Conservation (phyloP, 2,797 vertebrate genomes). For the Lophotriccus pileatus region DNA sequence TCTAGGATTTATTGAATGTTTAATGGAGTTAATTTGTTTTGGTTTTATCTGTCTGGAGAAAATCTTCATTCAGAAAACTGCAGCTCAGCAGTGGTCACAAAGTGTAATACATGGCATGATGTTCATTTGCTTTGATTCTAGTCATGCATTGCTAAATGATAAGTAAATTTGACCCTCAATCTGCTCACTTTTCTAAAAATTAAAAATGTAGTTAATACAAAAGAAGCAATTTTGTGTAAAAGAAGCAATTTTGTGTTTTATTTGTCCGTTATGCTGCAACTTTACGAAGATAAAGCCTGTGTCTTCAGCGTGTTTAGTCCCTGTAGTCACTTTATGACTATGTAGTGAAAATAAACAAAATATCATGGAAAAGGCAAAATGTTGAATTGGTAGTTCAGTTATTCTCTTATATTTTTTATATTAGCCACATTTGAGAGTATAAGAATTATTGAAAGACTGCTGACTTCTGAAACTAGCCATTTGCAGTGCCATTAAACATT, state of each 20-base stretch:
- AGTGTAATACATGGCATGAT: not conserved
- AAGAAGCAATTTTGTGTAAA: not conserved
- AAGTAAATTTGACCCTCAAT: not conserved
- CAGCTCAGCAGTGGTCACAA: not conserved
- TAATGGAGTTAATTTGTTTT: not conserved
- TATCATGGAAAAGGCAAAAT: not conserved
- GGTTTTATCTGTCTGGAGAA: not conserved
- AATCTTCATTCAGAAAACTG: not conserved
- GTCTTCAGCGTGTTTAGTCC: not conserved
- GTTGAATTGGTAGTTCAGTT: not conserved
- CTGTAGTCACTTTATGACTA: not conserved
- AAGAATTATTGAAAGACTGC: not conserved
- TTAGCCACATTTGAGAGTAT: not conserved
- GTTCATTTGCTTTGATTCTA: not conserved
- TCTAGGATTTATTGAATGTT: not conserved
- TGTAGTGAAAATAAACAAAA: not conserved
- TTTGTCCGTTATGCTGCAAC: not conserved
- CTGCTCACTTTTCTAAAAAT: not conserved
- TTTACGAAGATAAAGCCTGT: not conserved
- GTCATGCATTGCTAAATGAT: not conserved
- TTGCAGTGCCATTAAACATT: not conserved
- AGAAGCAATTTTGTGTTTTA: not conserved
- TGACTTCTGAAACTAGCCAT: not conserved
- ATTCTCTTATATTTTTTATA: not conserved
- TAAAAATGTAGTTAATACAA: not conserved